These are phyloP conservation scores for Fragum sueziense DNA, from an alignment of 2,888 invertebrate genomes.

Conservation along the genomic window DNA sequence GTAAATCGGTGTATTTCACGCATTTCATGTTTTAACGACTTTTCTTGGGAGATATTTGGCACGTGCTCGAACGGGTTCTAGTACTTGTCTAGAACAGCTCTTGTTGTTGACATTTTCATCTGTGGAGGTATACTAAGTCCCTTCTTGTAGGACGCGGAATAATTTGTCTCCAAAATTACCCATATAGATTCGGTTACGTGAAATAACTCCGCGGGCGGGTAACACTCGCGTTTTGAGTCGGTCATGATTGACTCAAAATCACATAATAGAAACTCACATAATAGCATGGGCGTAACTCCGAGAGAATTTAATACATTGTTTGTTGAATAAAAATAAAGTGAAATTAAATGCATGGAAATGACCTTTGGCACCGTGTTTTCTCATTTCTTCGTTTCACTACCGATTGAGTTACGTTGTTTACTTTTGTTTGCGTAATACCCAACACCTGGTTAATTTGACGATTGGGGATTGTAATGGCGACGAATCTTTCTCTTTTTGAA, in stretches of 20 bases:
- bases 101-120: too few relatives aligned
- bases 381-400: neutral
- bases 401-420: neutral
- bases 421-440: neutral
- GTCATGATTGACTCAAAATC: constrained; percentile 7
- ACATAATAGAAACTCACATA: neutral
- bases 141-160: too few relatives aligned
- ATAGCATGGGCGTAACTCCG: constrained; percentile 4
- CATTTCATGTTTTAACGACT: too few relatives aligned
- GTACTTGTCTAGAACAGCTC: too few relatives aligned
- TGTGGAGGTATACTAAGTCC: too few relatives aligned
- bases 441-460: neutral
- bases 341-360: constrained; percentile 16
- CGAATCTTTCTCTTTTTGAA: too few relatives aligned
- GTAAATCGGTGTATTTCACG: too few relatives aligned
- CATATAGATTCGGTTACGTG: constrained; percentile 31
- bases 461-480: too few relatives aligned
- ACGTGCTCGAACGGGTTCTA: too few relatives aligned
- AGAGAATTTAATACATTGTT: constrained; percentile 20
- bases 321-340: neutral
- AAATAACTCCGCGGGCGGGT: constrained; percentile 19
- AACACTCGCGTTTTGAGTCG: constrained; percentile 3
- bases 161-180: constrained; percentile 22
- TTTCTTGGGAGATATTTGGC: too few relatives aligned
- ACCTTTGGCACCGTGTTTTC: constrained; percentile 11